Percentiles rank a stretch among this genome's conserved stretches.
phyloP scores from a whole-genome alignment of 1,140 invertebrate species.

The Drosophila seguyi region DNA sequence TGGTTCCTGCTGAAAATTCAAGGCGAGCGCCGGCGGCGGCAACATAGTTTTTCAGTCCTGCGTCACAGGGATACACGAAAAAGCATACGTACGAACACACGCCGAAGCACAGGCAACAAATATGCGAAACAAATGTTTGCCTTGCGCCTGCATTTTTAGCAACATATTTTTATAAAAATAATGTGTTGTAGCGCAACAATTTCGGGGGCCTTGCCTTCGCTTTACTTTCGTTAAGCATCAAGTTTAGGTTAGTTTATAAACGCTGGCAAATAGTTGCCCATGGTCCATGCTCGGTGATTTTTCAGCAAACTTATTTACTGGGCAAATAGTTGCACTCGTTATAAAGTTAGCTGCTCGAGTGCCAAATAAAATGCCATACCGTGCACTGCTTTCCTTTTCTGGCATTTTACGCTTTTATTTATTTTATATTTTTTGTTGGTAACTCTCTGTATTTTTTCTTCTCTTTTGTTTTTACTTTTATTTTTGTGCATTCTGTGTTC shows the following conservation, averaged over 20 bases:
- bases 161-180: conserved; percentile 78
- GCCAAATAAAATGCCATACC: conserved; percentile 51
- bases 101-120: conserved; percentile 36
- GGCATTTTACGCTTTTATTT: conserved; percentile 19
- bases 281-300: conserved; percentile 59
- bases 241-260: conserved; percentile 74
- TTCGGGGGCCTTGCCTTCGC: conserved; percentile 43
- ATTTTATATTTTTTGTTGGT: not conserved
- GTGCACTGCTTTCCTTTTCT: conserved; percentile 48
- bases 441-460: not conserved
- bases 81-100: not conserved
- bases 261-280: conserved; percentile 71
- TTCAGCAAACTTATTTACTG: conserved; percentile 77
- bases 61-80: conserved; percentile 29
- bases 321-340: conserved; percentile 66
- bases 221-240: conserved; percentile 67
- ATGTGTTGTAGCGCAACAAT: conserved; percentile 66
- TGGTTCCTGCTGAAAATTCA: conserved; percentile 46
- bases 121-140: conserved; percentile 78
- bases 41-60: conserved; percentile 59
- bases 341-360: conserved; percentile 56
- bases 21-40: conserved; percentile 56
- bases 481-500: conserved; percentile 33
- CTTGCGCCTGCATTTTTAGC: conserved; percentile 76
- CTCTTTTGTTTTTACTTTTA: conserved; percentile 16